These are phyloP conservation scores for Nannospalax galili DNA, from an alignment of 2,113 vertebrate species.

Conservation along the genomic window DNA sequence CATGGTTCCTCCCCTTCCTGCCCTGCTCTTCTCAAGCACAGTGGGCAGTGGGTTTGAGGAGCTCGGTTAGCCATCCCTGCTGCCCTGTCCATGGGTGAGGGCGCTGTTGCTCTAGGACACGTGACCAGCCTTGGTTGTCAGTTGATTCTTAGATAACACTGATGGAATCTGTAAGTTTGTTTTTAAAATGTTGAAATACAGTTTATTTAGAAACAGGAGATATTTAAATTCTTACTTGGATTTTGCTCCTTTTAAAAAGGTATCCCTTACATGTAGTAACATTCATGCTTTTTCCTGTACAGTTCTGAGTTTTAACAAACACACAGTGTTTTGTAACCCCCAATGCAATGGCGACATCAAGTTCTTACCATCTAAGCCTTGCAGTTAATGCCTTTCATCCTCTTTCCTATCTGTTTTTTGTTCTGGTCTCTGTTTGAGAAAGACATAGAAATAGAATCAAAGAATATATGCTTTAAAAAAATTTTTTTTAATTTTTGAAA, in stretches of 20 bases:
- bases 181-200: conserved; percentile 32
- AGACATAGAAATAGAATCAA: neutral
- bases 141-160: neutral
- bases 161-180: neutral
- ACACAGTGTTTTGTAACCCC: neutral
- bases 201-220: neutral
- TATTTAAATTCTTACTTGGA: conserved; percentile 34
- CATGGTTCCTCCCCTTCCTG: rapidly evolving
- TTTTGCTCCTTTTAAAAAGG: neutral
- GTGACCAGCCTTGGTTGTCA: neutral
- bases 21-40: neutral
- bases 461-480: neutral
- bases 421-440: neutral
- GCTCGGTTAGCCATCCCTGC: neutral
- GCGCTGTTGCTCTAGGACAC: neutral
- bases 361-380: neutral
- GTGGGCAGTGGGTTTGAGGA: neutral
- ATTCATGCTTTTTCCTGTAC: neutral
- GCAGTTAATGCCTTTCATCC: neutral
- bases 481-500: too few species aligned
- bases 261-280: neutral
- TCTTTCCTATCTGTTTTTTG: neutral
- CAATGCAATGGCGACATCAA: neutral
- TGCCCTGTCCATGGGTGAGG: neutral
- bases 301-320: neutral